Evolutionary conservation across 2,797 vertebrate species (phyloP).

Genomic region (Sebastes matsubarae): DNA sequence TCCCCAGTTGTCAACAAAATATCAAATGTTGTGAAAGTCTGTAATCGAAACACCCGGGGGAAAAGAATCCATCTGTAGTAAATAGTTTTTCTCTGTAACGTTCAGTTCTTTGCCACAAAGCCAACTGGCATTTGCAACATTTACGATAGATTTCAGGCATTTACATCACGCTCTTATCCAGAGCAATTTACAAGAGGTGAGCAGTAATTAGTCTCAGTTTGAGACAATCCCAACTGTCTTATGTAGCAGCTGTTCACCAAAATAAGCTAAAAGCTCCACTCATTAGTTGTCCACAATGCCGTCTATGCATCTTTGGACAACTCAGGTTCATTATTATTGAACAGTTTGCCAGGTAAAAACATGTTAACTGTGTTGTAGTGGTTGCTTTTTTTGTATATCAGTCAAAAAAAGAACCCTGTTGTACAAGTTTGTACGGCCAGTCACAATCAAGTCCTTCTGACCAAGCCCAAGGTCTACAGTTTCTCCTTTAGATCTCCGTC

Average conservation of each 20-base stretch:
- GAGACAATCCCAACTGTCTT: constrained; percentile 21
- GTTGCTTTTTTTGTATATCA: background rate
- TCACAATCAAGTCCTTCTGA: background rate
- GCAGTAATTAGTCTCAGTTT: constrained; percentile 12
- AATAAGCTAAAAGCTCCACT: background rate
- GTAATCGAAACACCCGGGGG: background rate
- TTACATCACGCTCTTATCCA: constrained; percentile 39
- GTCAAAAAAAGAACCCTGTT: background rate
- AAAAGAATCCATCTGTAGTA: background rate
- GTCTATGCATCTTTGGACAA: background rate
- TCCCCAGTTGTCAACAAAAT: background rate
- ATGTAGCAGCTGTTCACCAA: background rate
- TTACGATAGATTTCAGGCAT: constrained; percentile 13
- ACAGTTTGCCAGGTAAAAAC: background rate
- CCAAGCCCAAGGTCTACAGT: background rate
- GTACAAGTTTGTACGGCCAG: background rate
- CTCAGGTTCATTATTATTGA: background rate
- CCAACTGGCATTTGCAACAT: background rate
- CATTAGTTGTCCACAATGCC: constrained; percentile 1
- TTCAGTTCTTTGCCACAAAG: background rate
- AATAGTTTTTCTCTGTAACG: background rate
- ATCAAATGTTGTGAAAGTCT: background rate
- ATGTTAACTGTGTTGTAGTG: background rate
- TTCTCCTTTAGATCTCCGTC: background rate
- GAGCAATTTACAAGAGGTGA: constrained; percentile 13